Evolutionary conservation across 2,113 vertebrate genomes (phyloP).

Genomic region (Dipodomys stephensi): DNA sequence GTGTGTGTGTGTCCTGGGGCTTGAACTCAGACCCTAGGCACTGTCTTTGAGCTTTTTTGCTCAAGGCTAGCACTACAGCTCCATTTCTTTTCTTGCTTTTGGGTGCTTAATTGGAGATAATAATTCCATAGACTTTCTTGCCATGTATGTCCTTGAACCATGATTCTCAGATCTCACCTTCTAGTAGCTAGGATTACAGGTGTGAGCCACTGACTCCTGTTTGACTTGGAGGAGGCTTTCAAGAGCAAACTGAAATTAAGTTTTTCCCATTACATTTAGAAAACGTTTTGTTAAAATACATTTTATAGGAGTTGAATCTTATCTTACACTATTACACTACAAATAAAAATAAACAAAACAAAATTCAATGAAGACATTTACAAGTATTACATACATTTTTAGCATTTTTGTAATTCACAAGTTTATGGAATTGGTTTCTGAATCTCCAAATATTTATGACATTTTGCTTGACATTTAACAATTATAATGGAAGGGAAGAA

Average conservation of each 20-base stretch:
- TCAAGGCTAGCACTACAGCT: too few species aligned
- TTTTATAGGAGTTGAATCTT: not conserved
- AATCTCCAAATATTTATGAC: not conserved
- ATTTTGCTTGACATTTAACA: not conserved
- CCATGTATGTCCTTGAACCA: too few species aligned
- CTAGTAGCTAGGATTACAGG: too few species aligned
- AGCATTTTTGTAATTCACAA: not conserved
- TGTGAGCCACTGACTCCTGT: too few species aligned
- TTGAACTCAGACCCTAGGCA: too few species aligned
- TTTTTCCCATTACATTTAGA: not conserved
- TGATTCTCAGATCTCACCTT: too few species aligned
- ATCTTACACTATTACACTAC: not conserved
- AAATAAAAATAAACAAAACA: not conserved
- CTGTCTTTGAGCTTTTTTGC: too few species aligned
- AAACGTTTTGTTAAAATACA: not conserved
- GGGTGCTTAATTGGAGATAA: too few species aligned
- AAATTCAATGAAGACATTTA: not conserved
- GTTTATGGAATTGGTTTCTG: not conserved
- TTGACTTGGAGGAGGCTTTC: too few species aligned
- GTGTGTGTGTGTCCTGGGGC: too few species aligned
- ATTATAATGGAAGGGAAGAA: not conserved
- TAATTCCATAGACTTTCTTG: too few species aligned
- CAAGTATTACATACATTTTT: not conserved
- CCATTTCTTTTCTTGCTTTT: not conserved
- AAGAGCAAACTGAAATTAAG: conserved; percentile 22